Evolutionary conservation across 2,113 vertebrate genomes (phyloP).

Genomic region (Sula dactylatra): DNA sequence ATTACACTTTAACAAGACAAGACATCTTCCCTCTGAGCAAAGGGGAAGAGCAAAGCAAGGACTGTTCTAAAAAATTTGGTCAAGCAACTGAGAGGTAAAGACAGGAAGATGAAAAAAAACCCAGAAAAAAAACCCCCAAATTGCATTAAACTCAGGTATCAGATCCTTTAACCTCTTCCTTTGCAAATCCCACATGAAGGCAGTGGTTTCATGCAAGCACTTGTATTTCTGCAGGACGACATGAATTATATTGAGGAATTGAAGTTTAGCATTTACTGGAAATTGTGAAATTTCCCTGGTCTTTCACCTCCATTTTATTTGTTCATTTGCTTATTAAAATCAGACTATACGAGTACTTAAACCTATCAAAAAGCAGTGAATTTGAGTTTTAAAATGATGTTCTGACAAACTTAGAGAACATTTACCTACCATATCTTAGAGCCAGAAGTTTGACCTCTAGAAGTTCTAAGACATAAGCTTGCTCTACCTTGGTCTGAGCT

Average conservation of each 20-base stretch:
- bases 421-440: not conserved
- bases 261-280: not conserved
- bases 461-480: not conserved
- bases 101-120: not conserved
- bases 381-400: not conserved
- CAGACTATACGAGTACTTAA: not conserved
- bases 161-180: not conserved
- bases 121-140: not conserved
- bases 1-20: slow-evolving; percentile 33
- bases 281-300: not conserved
- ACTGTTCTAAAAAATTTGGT: not conserved
- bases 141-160: not conserved
- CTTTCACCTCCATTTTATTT: not conserved
- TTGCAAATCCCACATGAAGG: not conserved
- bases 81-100: not conserved
- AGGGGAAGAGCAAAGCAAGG: not conserved
- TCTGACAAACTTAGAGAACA: not conserved
- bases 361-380: not conserved
- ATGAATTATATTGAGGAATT: not conserved
- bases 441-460: not conserved
- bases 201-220: not conserved
- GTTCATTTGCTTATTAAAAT: not conserved
- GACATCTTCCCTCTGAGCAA: not conserved
- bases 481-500: not conserved
- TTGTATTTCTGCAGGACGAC: not conserved